Conservation (phyloP, 2,888 invertebrate genomes). For the Sarcophaga variegata region DNA sequence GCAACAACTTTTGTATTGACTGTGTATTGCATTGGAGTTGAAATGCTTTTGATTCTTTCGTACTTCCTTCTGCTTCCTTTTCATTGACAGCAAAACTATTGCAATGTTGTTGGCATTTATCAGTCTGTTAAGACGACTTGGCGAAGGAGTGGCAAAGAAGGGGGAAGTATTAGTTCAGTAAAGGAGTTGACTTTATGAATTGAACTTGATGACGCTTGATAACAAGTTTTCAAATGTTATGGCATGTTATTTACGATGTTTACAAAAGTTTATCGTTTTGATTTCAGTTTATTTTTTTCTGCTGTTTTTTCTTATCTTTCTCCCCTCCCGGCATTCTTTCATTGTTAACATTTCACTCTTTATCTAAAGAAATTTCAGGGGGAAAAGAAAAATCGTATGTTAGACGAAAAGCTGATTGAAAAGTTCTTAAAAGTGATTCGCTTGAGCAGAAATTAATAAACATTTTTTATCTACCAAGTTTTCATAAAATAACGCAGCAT, state of each 20-base stretch:
- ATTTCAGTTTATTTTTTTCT: too few relatives aligned
- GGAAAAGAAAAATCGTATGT: background rate
- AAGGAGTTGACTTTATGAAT: conserved; percentile 54
- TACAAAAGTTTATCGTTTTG: conserved; percentile 30
- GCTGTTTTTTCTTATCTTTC: too few relatives aligned
- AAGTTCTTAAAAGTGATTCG: too few relatives aligned
- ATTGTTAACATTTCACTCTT: too few relatives aligned
- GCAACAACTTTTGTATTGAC: conserved; percentile 48
- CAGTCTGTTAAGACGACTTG: background rate
- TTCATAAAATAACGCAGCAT: too few relatives aligned
- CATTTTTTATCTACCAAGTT: too few relatives aligned
- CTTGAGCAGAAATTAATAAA: too few relatives aligned
- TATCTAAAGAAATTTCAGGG: too few relatives aligned
- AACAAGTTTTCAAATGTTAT: conserved; percentile 65
- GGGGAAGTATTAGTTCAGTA: conserved; percentile 1
- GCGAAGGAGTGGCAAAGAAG: background rate
- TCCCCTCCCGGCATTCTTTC: too few relatives aligned
- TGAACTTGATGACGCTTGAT: conserved; percentile 70
- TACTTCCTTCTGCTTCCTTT: background rate
- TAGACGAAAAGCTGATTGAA: background rate
- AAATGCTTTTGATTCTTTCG: too few relatives aligned
- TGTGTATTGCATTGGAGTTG: conserved; percentile 17
- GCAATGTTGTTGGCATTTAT: conserved; percentile 25
- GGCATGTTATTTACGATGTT: conserved; percentile 56
- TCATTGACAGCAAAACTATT: conserved; percentile 63